Base-by-base conservation (phyloP, 2,113 vertebrate species). In the Spea multiplicata region DNA sequence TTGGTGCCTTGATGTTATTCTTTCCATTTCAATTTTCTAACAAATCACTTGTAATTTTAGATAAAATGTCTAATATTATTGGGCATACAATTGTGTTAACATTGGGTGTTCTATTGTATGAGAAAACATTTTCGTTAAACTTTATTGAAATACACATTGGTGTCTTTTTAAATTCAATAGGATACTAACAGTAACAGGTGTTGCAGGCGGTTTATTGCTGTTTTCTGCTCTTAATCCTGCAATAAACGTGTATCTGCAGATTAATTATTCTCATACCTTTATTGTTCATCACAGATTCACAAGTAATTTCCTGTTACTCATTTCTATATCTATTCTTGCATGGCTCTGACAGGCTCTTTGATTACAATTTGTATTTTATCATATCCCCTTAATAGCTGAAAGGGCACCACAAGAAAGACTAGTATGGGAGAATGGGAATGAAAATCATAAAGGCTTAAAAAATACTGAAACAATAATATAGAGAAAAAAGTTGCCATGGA, bases 241-340 rank as follows among this genome's bases (percentile, higher is more conserved):
- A 68, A 52, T 3, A 76, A 68, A 76, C 10, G 66, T 69, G 68
- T 55, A n/a, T 16, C 52, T n/a, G 47, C 16, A 47, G n/a, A 76
- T 69, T 76, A 76, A 69, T 69, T 76, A 76, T 69, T 48, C 44
- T 59, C 16, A 44, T 46, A 3, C 66, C 52, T 75, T 44, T 75
- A 67, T 64, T 48, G 66, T 68, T 44, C 74, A 69, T 44, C 66
- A 69, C 50, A 76, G 74, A 59, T 69, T 55, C 17, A 52, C 73
- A 66, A 66, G 62, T 76, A 76, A 76, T 67, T 67, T 68, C 16
- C 45, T 59, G 46, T 52, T 55, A 75, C 48, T 49, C 66, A 70
- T 50, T 49, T 69, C 70, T 77, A 62, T 77, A 61, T 69, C 75
- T 70, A 61, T 77, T 44, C 65, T 62, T 77, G 59, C 44, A 76